Evolutionary conservation across 2,888 invertebrate species (phyloP), one percentile per base, ranked within the genome.

Genomic region (Eupithecia vulgata): DNA sequence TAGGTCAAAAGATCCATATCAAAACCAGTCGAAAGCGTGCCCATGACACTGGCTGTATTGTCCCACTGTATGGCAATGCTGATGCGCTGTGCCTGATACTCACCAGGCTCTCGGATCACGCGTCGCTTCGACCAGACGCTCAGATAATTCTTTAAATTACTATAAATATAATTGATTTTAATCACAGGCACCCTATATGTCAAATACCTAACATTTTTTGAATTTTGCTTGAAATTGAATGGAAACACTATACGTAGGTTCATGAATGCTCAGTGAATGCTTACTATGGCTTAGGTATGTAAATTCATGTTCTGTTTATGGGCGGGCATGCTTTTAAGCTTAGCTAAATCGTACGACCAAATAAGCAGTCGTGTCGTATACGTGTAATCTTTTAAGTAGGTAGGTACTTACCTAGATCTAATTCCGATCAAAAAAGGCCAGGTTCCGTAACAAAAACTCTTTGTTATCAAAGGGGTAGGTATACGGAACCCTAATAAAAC

Each of bases 401-500:
- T 57, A 25, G 21, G 57, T 25, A 13, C 21, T n/a, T 57, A 57
- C 57, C 57, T 57, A 42, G 40, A 40, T 65, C 40, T 40, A 2
- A 42, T 64, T 35, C 64, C n/a, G 64, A 48, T n/a, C 13, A n/a
- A 1, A 69, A 59, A 42, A 40, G n/a, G 37, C 25, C 57, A 57
- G 34, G 30, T 61, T 40, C 25, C 42, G 42, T 40, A 45, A 48
- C 70, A 48, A 64, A 71, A 57, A 17, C 42, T 37, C 37, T 45
- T 59, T 48, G 21, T 65, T 74, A 66, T 52, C 6, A 42, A 40
- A 69, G 42, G 12, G 66, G 65, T 37, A 35, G 66, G 65, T 37
- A 35, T 65, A 71, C 48, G 71, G 74, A 69, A 74, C 74, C 74
- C 74, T 74, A 71, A 74, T 74, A 74, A 71, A 74, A 71, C 69